phyloP scores from a whole-genome alignment of 1,140 invertebrate species.

The Caenorhabditis inopinata region DNA sequence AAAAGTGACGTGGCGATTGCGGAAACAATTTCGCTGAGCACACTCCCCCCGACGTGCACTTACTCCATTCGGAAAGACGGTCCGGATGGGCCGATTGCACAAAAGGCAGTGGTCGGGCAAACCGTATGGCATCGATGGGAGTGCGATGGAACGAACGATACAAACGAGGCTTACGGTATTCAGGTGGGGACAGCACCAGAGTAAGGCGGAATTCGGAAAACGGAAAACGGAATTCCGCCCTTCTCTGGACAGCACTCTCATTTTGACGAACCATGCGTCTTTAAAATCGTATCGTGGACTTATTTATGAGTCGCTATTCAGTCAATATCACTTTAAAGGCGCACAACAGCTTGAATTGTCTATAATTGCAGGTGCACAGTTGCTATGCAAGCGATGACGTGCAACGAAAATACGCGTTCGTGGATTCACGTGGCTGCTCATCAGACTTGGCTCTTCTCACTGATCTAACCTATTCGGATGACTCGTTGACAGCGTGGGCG shows the following conservation, averaged over 20 bases:
- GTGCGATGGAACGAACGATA: constrained; percentile 45
- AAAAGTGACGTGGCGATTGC: constrained; percentile 37
- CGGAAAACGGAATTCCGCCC: no score
- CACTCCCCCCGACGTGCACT: constrained; percentile 44
- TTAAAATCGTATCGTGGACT: no score
- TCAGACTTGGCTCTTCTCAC: constrained; percentile 39
- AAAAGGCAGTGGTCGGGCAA: constrained; percentile 41
- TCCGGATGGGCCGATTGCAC: constrained; percentile 41
- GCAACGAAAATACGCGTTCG: constrained; percentile 46
- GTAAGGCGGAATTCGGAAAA: no score
- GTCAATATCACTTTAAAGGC: no score
- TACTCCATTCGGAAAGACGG: constrained; percentile 47
- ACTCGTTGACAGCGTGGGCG: constrained; percentile 45
- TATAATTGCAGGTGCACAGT: constrained; percentile 38
- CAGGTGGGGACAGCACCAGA: not conserved
- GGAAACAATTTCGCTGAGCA: constrained; percentile 44
- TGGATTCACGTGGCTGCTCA: constrained; percentile 46
- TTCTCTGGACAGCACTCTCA: no score
- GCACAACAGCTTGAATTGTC: no score
- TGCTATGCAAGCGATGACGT: constrained; percentile 50
- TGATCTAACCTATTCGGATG: constrained; percentile 39
- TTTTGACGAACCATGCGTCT: no score
- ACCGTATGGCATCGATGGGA: constrained; percentile 52
- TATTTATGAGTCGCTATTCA: no score
- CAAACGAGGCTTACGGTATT: not conserved